Evolutionary conservation across 2,113 vertebrate genomes (phyloP), one percentile per base, ranked within the genome.

Genomic region (Athene cunicularia): DNA sequence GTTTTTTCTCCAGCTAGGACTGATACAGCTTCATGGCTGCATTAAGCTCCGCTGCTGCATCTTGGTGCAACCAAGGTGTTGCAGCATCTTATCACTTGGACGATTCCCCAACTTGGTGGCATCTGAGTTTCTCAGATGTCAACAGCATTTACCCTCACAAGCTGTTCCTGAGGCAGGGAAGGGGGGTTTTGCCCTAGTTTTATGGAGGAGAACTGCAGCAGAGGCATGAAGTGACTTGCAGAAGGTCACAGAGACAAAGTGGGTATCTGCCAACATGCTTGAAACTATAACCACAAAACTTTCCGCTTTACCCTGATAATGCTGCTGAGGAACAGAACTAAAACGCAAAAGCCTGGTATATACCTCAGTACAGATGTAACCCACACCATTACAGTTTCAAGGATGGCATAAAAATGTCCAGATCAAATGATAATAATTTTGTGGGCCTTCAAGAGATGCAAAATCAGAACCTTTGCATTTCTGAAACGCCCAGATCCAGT

Each of bases 11-110:
- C 67, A 79, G 6, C 16, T 59, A 37, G n/a, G 21, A 45, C n/a
- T n/a, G 75, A 13, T 16, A 16, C 9, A 7, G 16, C 26, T 83
- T 83, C 28, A 12, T 0, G 0, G n/a, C 32, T 60, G 33, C 13
- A 22, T 56, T 62, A 49, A 23, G 6, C 11, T 83, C 32, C 75
- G 50, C 33, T 4, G 1, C 35, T 64, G 16, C 32, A 30, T 6
- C 30, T 56, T 49, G 8, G 21, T 64, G 30, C 35, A 83, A 43
- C 35, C 18, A 70, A 70, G 4, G 8, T 18, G 43, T 39, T 2
- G 0, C 30, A 80, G 45, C 30, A 32, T 52, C 13, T 74, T 19
- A 11, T 8, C 55, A 1, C 32, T 26, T 32, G 52, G 37, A 52
- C 0, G 1, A 15, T 86, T 93, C 35, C 14, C 15, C n/a, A 7